Conservation (phyloP, 2,888 invertebrate species). For the Yponomeuta plumbellus region DNA sequence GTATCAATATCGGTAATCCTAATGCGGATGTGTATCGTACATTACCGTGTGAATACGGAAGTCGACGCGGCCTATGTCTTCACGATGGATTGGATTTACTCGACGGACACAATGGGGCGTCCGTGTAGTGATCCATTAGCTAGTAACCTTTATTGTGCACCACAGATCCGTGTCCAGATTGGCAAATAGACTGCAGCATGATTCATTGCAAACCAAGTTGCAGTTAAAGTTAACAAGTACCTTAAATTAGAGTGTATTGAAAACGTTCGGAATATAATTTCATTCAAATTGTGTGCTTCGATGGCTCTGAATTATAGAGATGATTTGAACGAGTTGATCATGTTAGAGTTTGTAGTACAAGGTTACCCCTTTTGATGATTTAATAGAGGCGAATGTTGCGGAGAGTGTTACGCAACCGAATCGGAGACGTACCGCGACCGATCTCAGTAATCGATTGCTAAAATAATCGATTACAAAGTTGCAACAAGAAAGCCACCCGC, state of each 20-base stretch:
- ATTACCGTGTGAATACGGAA: background rate
- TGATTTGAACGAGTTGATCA: background rate
- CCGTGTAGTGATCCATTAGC: slow-evolving; percentile 11
- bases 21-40: background rate
- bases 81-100: background rate
- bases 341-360: background rate
- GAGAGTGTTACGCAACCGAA: background rate
- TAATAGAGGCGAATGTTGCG: background rate
- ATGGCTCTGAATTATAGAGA: background rate
- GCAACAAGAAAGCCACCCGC: slow-evolving; percentile 4
- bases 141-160: slow-evolving; percentile 1
- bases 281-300: background rate
- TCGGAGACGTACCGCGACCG: slow-evolving; percentile 10
- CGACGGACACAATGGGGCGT: background rate
- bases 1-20: background rate
- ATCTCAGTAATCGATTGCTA: slow-evolving; percentile 14
- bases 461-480: slow-evolving; percentile 15
- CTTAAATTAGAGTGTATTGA: background rate
- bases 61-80: background rate
- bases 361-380: background rate
- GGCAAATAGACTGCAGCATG: background rate
- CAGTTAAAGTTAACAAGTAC: background rate
- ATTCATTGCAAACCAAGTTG: background rate
- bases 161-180: background rate
- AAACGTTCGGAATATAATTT: background rate